These are phyloP conservation scores for Sesamia nonagrioides DNA, from an alignment of 1,140 invertebrate genomes.

Conservation along the genomic window DNA sequence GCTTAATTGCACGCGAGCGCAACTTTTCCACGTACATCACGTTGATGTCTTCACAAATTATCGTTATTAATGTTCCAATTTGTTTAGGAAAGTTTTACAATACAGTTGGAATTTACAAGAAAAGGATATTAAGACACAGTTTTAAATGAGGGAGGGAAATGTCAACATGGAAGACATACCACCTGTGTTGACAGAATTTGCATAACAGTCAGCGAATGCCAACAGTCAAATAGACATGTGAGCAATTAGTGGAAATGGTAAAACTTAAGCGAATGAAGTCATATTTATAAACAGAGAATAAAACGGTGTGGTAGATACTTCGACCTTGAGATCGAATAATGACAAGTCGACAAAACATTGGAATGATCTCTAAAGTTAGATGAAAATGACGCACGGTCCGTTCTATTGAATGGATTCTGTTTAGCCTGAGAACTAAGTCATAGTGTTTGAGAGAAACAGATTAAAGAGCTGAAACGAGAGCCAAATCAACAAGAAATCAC, in stretches of 20 bases:
- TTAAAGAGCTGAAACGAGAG: conserved; percentile 1
- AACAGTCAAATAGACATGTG: neutral
- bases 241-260: conserved; percentile 54
- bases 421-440: conserved; percentile 20
- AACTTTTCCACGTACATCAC: conserved; percentile 25
- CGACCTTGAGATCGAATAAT: conserved; percentile 53
- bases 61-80: conserved; percentile 36
- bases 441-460: conserved; percentile 6
- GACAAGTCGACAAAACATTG: conserved; percentile 49
- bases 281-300: conserved; percentile 54
- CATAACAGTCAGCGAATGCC: conserved; percentile 8
- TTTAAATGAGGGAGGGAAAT: neutral
- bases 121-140: conserved; percentile 12
- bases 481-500: conserved; percentile 3
- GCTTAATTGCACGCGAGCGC: conserved; percentile 24
- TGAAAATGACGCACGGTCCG: conserved; percentile 48
- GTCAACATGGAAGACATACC: neutral
- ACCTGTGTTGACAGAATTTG: conserved; percentile 30
- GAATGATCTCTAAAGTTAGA: conserved; percentile 48
- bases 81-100: conserved; percentile 34
- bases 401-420: conserved; percentile 47
- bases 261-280: conserved; percentile 55
- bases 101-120: neutral
- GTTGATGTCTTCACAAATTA: conserved; percentile 32
- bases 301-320: conserved; percentile 34